Percentiles rank a stretch among this genome's conserved stretches.
phyloP scores from a whole-genome alignment of 2,888 invertebrate species.

The Hirudinaria manillensis region DNA sequence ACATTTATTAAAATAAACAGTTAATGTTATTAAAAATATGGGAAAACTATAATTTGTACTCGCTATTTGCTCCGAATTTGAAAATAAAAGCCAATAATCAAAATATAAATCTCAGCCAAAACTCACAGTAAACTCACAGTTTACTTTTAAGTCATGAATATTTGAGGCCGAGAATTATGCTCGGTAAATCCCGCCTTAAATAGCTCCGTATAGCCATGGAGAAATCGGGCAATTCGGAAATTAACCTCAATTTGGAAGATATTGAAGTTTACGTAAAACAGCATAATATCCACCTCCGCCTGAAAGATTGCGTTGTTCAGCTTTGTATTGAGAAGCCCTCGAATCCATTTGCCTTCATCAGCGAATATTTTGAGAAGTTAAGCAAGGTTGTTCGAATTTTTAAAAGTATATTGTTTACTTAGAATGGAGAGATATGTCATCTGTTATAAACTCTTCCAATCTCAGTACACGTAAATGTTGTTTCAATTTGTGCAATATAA shows the following conservation, averaged over 20 bases:
- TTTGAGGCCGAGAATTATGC: too few species aligned
- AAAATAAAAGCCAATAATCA: too few species aligned
- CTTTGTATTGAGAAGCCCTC: slow-evolving; percentile 92
- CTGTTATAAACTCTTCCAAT: not conserved
- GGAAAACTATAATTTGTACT: too few species aligned
- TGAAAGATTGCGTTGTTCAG: slow-evolving; percentile 93
- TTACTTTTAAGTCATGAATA: too few species aligned
- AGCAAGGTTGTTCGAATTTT: slow-evolving; percentile 73
- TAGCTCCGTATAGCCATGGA: not conserved
- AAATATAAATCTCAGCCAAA: too few species aligned
- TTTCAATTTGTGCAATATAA: not conserved
- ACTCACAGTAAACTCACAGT: too few species aligned
- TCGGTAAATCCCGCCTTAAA: too few species aligned
- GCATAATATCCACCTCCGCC: slow-evolving; percentile 89
- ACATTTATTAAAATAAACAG: too few species aligned
- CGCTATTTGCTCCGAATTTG: too few species aligned
- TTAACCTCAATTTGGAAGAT: slow-evolving; percentile 77
- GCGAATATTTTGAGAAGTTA: slow-evolving; percentile 93
- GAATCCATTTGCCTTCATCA: slow-evolving; percentile 87
- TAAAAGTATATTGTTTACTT: not conserved
- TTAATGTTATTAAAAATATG: too few species aligned
- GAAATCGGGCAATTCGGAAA: not conserved
- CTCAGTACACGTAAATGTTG: not conserved
- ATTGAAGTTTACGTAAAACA: slow-evolving; percentile 96
- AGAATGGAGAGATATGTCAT: too few species aligned